Evolutionary conservation across 2,797 vertebrate species (phyloP), one percentile per base, ranked within the genome.

Genomic region (Halcyon smyrnensis): DNA sequence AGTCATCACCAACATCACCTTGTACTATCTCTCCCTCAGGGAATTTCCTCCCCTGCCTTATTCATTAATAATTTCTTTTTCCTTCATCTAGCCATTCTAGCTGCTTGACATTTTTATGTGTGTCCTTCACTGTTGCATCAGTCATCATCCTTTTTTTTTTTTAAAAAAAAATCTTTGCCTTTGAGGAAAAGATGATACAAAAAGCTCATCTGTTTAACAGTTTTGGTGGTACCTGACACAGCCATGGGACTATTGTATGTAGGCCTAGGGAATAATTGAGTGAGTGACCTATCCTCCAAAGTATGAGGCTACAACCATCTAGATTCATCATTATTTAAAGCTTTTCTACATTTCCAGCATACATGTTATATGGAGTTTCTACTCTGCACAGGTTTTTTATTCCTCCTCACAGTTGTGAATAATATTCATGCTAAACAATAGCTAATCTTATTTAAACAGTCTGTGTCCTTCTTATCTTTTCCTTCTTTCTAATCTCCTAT

Each of bases 181-280:
- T 0, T n/a, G 41, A 63, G 16, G 15, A 51, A 82, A 87, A 78
- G 20, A 19, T 37, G 1, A 30, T 27, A 69, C 9, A 43, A 57
- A 67, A 54, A 15, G 1, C 15, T 7, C 11, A 51, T 1, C 3
- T 36, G 5, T 48, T 80, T 36, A 73, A 56, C 11, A 73, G 21
- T 53, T 69, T 51, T 80, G 15, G 5, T 56, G 10, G 34, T 34
- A 70, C 19, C 18, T 92, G 34, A 34, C 21, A 62, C 2, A 2
- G 17, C 37, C 2, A 1, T 1, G 1, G 15, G 28, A 43, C 18
- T 63, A 25, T 19, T 46, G 2, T 67, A 12, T 50, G 6, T 41
- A 37, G 60, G 5, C 17, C 19, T 62, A 41, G 15, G 15, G 37
- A 74, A 70, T 34, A 19, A 57, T 0, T 6, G 24, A 65, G 8